These are phyloP conservation scores for Drosophila putrida DNA, from an alignment of 2,888 invertebrate genomes.

Conservation along the genomic window DNA sequence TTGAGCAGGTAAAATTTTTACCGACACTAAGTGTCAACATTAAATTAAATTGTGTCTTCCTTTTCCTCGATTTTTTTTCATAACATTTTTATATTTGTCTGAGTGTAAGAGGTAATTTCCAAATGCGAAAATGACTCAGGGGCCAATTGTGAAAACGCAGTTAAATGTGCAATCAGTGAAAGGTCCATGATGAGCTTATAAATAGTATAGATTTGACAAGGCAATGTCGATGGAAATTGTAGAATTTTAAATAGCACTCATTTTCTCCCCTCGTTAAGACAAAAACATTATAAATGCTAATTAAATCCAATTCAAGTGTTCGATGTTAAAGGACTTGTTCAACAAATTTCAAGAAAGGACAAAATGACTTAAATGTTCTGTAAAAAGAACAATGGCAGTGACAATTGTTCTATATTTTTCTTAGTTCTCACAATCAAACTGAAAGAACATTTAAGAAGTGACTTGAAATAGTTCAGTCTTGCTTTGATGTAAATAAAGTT, in stretches of 20 bases:
- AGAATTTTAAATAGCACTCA: slow-evolving; percentile 50
- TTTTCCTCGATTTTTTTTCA: not conserved
- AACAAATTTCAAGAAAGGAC: slow-evolving; percentile 2
- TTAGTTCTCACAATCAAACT: slow-evolving; percentile 25
- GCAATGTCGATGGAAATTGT: slow-evolving; percentile 45
- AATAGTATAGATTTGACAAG: slow-evolving; percentile 36
- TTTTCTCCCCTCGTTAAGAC: slow-evolving; percentile 16
- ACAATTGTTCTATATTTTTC: slow-evolving; percentile 11
- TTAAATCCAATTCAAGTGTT: slow-evolving; percentile 68
- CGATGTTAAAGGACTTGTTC: slow-evolving; percentile 22
- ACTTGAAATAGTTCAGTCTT: not conserved
- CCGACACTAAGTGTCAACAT: slow-evolving; percentile 3
- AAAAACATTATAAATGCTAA: slow-evolving; percentile 61
- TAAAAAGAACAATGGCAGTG: slow-evolving; percentile 7
- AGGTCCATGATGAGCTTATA: slow-evolving; percentile 49
- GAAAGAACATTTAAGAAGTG: not conserved
- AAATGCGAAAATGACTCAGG: slow-evolving; percentile 25
- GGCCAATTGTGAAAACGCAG: slow-evolving; percentile 28
- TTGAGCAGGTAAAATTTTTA: not conserved
- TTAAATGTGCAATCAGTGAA: slow-evolving; percentile 36
- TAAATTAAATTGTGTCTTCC: slow-evolving; percentile 11
- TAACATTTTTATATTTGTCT: not conserved
- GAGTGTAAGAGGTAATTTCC: slow-evolving; percentile 22
- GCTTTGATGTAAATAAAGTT: too few species aligned
- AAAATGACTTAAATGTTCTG: slow-evolving; percentile 1